Evolutionary conservation across 2,797 vertebrate genomes (phyloP), one percentile per base, ranked within the genome.

Genomic region (Fringilla coelebs): DNA sequence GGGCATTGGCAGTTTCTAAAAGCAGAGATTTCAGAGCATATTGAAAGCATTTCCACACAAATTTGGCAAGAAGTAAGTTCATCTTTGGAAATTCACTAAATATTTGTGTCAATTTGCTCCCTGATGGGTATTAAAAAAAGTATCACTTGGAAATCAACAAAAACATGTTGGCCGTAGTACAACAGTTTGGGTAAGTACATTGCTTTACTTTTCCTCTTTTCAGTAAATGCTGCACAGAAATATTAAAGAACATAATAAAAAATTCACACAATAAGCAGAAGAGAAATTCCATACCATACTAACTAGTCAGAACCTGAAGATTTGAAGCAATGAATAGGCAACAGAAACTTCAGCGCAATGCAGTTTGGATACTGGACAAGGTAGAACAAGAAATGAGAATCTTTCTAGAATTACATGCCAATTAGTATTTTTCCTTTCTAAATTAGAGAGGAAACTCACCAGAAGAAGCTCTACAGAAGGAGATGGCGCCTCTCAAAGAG

Each of bases 341-440:
- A 74, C 11, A 88, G 65, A 88, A 65, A 41, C 19, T 71, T 34
- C 61, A 81, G 48, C 40, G 34, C 54, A 70, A 70, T 14, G n/a
- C 32, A 67, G 17, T 88, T 71, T 88, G 63, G 74, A 73, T 63
- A 86, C 13, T 84, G 28, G 41, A 85, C 17, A 49, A 79, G 38
- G 77, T 34, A 81, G 48, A 91, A 79, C 17, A 90, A 54, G 88
- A 90, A 95, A 85, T 1, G 1, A 61, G 63, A 95, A 54, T 87
- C 92, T 41, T 94, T 43, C 84, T 83, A 93, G 84, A 93, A 88
- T 85, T 91, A 85, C 41, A 48, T 2, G 22, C 60, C 63, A 93
- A 76, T 63, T 91, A 71, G 63, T 92, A 79, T 63, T 92, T 94
- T 89, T 95, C 71, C 80, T 90, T 89, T 73, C 91, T 87, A 93